Evolutionary conservation across 2,797 vertebrate species (phyloP), one percentile per base, ranked within the genome.

Genomic region (Acrossocheilus fasciatus): DNA sequence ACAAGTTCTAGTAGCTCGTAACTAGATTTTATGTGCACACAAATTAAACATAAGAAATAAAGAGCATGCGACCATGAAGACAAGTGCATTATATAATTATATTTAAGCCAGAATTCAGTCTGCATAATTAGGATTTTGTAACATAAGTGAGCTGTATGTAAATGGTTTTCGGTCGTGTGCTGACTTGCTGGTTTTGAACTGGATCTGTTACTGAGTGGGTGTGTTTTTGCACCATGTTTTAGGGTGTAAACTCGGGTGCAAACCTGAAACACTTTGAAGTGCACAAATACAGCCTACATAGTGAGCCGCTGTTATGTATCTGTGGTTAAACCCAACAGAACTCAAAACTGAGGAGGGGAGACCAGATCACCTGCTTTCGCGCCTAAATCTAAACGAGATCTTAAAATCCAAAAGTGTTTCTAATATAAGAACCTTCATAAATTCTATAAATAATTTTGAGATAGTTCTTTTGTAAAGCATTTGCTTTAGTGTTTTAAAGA

Each of bases 211-310:
- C 68, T 59, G 77, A 84, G 85, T 75, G 82, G 72, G 76, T 87
- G 66, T 73, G 41, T 83, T 86, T 79, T 66, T 87, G 87, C 85
- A 87, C 78, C 45, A 12, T 69, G 68, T 81, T 64, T 76, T 26
- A 47, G 34, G 73, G 81, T 73, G 73, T 82, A 78, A 82, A 59
- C 83, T n/a, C 3, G 18, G 39, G 59, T 90, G 89, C 89, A 90
- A 86, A 87, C 47, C 34, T 34, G 36, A 79, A 82, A 10, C n/a
- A 52, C 89, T 87, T 90, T 90, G 89, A 90, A 89, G 89, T 90
- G 89, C 89, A 90, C 57, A 82, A 43, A 50, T 34, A 77, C 73
- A 62, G 79, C 83, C 83, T 86, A 83, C 88, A 81, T 15, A 39
- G 62, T 54, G 75, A 82, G 59, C 70, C n/a, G 41, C 41, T 74